Conservation (phyloP, 2,888 invertebrate species). For the Lepidochitona cinerea region DNA sequence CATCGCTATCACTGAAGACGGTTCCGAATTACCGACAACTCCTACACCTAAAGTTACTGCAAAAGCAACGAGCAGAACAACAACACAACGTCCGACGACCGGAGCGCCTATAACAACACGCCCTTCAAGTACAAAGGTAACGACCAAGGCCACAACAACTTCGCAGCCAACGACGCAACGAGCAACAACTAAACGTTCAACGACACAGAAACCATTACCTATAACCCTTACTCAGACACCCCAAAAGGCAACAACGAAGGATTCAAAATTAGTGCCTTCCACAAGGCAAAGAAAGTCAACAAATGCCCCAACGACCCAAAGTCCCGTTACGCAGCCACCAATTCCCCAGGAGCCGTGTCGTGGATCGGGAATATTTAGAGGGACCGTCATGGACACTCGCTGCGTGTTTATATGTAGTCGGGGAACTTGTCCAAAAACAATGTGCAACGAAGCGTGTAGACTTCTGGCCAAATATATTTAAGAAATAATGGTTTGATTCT, state of each 20-base stretch:
- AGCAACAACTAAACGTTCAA: background rate
- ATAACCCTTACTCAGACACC: background rate
- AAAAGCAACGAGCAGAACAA: background rate
- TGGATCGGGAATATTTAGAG: background rate
- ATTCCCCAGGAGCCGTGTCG: background rate
- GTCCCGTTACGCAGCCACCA: background rate
- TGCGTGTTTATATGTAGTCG: background rate
- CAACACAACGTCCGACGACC: background rate
- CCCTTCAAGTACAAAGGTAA: background rate
- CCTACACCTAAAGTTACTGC: background rate
- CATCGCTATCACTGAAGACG: background rate
- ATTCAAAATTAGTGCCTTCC: background rate
- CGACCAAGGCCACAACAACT: background rate
- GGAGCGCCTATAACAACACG: too few relatives aligned
- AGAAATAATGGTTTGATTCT: too few relatives aligned
- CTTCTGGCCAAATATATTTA: too few relatives aligned
- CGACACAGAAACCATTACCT: background rate
- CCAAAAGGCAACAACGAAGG: background rate
- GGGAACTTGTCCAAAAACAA: background rate
- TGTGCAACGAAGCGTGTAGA: background rate
- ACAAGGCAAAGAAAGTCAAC: background rate
- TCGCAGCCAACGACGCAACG: background rate
- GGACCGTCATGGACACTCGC: background rate
- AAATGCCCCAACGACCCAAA: background rate
- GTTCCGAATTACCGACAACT: background rate